Conservation (phyloP, 2,113 vertebrate species). For the Nothobranchius kuhntae region DNA sequence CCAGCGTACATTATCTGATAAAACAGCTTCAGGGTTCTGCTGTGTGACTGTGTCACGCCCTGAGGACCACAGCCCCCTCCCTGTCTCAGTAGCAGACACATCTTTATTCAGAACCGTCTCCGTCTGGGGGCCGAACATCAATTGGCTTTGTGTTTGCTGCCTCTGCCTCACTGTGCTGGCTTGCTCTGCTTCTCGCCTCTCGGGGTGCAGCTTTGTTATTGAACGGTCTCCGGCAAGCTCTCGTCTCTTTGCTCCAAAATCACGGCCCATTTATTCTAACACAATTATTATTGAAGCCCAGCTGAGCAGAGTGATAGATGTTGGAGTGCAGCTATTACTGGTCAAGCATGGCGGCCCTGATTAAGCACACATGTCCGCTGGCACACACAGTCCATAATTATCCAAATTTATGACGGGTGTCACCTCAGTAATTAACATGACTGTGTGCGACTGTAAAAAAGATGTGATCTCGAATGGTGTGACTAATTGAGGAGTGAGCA, state of each 20-base stretch:
- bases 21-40: slow-evolving; percentile 47
- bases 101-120: slow-evolving; percentile 64
- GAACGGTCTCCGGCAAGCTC: slow-evolving; percentile 42
- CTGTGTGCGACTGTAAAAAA: slow-evolving; percentile 51
- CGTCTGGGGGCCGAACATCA: slow-evolving; percentile 56
- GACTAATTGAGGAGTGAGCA: slow-evolving; percentile 54
- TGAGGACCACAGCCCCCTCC: slow-evolving; percentile 38
- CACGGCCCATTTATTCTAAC: slow-evolving; percentile 78
- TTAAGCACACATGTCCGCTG: slow-evolving; percentile 18
- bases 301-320: slow-evolving; percentile 73
- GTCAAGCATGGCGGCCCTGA: slow-evolving; percentile 57
- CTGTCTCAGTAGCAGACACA: slow-evolving; percentile 55
- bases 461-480: slow-evolving; percentile 47
- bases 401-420: slow-evolving; percentile 70
- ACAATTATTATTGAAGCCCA: slow-evolving; percentile 78
- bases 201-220: slow-evolving; percentile 58
- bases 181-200: slow-evolving; percentile 52
- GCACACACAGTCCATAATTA: slow-evolving; percentile 47
- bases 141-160: slow-evolving; percentile 62
- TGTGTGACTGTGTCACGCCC: slow-evolving; percentile 40
- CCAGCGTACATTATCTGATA: slow-evolving; percentile 23
- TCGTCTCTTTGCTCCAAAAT: slow-evolving; percentile 57
- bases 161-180: slow-evolving; percentile 35
- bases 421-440: slow-evolving; percentile 67
- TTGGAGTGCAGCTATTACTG: slow-evolving; percentile 53